Evolutionary conservation across 2,113 vertebrate species (phyloP), one percentile per base, ranked within the genome.

Genomic region (Telmatochromis sp.): DNA sequence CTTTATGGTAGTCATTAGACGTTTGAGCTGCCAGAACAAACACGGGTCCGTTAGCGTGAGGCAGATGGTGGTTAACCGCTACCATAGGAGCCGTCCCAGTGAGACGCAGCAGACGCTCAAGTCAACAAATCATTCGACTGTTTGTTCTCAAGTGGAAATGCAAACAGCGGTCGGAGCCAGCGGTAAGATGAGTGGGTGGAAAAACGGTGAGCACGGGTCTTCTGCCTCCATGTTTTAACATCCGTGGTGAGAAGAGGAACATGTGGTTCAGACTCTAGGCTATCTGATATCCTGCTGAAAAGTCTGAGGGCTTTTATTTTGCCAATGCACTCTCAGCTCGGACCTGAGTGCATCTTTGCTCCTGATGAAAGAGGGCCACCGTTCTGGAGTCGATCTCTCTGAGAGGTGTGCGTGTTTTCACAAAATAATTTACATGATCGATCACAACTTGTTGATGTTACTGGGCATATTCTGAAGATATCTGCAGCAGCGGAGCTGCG

Each of bases 1-100:
- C 42, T 81, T 54, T 73, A 73, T 92, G 84, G 81, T 80, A 87
- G 85, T 94, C 73, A 89, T 95, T 90, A 94, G 78, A 23, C 14
- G 1, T n/a, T 54, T 3, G n/a, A 57, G 12, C 53, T 89, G 73
- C 85, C 90, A 92, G 93, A 89, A 81, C 86, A 65, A 91, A 88
- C 28, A 23, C 1, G 33, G 19, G 17, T 57, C 60, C 78, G 42
- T 79, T 81, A 84, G 90, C 82, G n/a, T 87, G 85, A 84, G 86
- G 81, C 88, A 94, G 87, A 83, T 75, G 90, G 45, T 40, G 78
- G 40, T 80, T 53, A 86, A 91, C 42, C 86, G 45, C 68, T 45
- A 53, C 53, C 82, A 79, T 89, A 87, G 83, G 73, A 83, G 60
- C 33, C 14, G 4, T 79, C 63, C 55, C 42, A 15, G 51, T 40